Base-by-base conservation (phyloP, 1,140 invertebrate species). In the Drosophila athabasca region DNA sequence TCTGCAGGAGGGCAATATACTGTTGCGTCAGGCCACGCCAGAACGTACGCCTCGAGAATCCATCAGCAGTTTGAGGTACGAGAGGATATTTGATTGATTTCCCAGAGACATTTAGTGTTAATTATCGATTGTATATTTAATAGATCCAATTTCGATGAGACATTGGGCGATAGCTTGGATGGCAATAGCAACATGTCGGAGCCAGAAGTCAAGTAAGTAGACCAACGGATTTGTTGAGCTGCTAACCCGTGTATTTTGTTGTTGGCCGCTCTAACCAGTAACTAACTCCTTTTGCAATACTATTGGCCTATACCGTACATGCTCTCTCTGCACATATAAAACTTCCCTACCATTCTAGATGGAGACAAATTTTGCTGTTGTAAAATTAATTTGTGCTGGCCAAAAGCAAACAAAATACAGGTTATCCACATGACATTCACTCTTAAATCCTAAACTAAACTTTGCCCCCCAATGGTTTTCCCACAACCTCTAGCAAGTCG, bases 1-100 rank as follows among this genome's bases (percentile, higher is more conserved):
- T 90, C 93, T 99, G 91, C 98, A 99, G 92, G 97, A 99, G 94
- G 98, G 98, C 91, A 95, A 94, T 53, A 92, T 92, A 52, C 50
- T 91, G 48, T 35, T 91, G 11, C 69, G 77, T 17, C 74, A 90
- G 54, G 44, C 69, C 6, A 53, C 62, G 19, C 1, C 50, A 64
- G 1, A 62, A 54, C 65, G 83, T 35, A 72, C 62, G 6, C 85
- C 74, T 3, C 61, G 60, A 3, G 69, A 61, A 58, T 90, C 76
- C 0, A 79, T 80, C 1, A 88, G 69, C 39, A 85, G 71, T 11
- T 51, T 85, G 24, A 69, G 85, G 85, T 90, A 62, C 6, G 3
- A 35, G 3, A 35, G 3, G 9, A 11, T 13, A 11, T 5, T 13
- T 39, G 35, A 13, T 39, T 39, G 45, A 44, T 29, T 2, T 15